phyloP scores from a whole-genome alignment of 2,113 vertebrate species.

The Myotis davidii region DNA sequence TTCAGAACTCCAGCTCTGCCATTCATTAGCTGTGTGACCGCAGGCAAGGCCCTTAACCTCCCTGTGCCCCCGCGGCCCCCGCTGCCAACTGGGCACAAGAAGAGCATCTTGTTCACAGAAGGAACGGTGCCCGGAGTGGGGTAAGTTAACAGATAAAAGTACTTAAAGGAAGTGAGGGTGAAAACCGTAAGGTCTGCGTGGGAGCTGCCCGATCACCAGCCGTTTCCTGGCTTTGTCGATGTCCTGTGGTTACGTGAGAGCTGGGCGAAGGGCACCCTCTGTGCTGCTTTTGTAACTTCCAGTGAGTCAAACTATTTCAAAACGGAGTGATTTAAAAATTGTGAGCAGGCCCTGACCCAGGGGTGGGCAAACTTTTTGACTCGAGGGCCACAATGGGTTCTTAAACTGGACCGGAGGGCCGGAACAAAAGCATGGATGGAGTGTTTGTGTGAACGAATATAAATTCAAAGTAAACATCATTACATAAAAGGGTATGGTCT shows the following conservation, averaged over 20 bases:
- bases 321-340: not conserved
- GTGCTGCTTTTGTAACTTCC: not conserved
- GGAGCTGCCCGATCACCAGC: not conserved
- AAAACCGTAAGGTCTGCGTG: rapidly evolving
- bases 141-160: rapidly evolving
- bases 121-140: not conserved
- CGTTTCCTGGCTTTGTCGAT: not conserved
- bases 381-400: too few relatives aligned
- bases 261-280: not conserved
- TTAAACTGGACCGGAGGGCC: too few relatives aligned
- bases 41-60: not conserved
- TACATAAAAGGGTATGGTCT: too few relatives aligned
- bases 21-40: not conserved
- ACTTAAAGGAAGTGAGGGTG: not conserved
- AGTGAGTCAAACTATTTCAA: not conserved
- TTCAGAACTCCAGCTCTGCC: not conserved
- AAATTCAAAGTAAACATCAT: too few relatives aligned
- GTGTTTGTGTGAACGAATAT: too few relatives aligned
- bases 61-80: not conserved
- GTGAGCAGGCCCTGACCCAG: too few relatives aligned
- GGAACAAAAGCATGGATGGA: too few relatives aligned
- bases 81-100: not conserved
- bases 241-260: rapidly evolving
- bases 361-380: too few relatives aligned
- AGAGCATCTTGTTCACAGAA: not conserved